Evolutionary conservation across 2,888 invertebrate species (phyloP), one percentile per base, ranked within the genome.

Genomic region (Cetonia aurata): DNA sequence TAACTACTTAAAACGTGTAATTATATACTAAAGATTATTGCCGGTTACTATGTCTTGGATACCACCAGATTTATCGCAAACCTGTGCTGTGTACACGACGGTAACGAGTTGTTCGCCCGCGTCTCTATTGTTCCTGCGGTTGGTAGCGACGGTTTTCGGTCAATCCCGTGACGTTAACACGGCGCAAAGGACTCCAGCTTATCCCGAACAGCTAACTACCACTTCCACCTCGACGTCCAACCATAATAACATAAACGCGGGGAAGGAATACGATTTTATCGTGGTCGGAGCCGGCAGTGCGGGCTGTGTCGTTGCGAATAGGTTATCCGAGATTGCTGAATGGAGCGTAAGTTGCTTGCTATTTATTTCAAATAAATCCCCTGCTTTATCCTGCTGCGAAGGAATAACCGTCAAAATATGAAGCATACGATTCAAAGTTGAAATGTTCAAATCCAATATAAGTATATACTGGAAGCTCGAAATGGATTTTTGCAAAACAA

Each of bases 271-370:
- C 78, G 91, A 90, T 77, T 92, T 90, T 75, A 88, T 90, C 68
- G 83, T 90, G 60, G 88, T 91, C 42, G 91, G 91, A 15, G 91
- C 89, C 0, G 91, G 91, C 0, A 90, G 90, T 4, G 91, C 91
- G 0, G 91, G 91, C 0, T 90, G 91, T 79, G 91, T 91, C 31
- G 78, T 91, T 17, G 91, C 91, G 0, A 91, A 89, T 81, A 85
- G 91, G 12, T 82, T 91, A 0, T 86, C 89, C 1, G 90, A 90
- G 85, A 85, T 89, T 0, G 86, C 87, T 69, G 83, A 87, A 75
- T 89, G 89, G 90, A 88, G 84, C 85, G 89, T 89, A 75, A 84
- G 86, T 81, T 60, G 53, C 33, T 56, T 15, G 37, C 13, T 44
- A 44, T 44, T 44, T n/a, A 56, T 56, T 37, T 9, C 15, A 37